These are phyloP conservation scores for Heliconius nattereri DNA, from an alignment of 1,140 invertebrate species.

Conservation along the genomic window DNA sequence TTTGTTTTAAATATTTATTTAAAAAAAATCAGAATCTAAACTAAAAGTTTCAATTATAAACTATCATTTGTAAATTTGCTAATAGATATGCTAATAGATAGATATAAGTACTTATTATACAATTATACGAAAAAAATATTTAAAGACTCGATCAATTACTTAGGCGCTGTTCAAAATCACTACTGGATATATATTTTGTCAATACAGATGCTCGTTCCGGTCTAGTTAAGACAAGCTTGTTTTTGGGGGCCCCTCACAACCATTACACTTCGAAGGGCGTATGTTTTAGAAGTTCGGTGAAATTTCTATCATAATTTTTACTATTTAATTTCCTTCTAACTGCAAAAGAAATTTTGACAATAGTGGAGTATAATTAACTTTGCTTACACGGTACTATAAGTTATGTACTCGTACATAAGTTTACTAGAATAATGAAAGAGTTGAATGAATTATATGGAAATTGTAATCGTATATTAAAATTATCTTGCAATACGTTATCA, in stretches of 20 bases:
- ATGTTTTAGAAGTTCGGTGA: background rate
- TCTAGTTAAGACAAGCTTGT: background rate
- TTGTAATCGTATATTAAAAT: background rate
- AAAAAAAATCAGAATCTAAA: too few species aligned
- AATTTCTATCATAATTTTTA: background rate
- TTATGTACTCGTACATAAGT: too few species aligned
- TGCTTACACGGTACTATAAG: too few species aligned
- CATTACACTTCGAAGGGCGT: background rate
- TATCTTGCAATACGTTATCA: background rate
- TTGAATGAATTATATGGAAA: background rate
- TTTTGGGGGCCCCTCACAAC: background rate
- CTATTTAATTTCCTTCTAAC: background rate
- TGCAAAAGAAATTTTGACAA: background rate
- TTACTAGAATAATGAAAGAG: background rate
- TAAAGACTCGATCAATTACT: background rate
- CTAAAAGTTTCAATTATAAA: too few species aligned
- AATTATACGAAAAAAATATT: background rate
- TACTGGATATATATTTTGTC: background rate
- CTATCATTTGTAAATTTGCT: too few species aligned
- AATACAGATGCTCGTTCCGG: slow-evolving; percentile 2
- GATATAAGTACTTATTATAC: too few species aligned
- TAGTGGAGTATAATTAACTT: background rate
- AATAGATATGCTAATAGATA: too few species aligned
- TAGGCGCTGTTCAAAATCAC: background rate
- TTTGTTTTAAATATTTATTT: too few species aligned